Percentiles rank a stretch among this genome's conserved stretches.
Evolutionary conservation across 2,888 invertebrate species (phyloP).

Genomic region (Ganaspis brasiliensis): DNA sequence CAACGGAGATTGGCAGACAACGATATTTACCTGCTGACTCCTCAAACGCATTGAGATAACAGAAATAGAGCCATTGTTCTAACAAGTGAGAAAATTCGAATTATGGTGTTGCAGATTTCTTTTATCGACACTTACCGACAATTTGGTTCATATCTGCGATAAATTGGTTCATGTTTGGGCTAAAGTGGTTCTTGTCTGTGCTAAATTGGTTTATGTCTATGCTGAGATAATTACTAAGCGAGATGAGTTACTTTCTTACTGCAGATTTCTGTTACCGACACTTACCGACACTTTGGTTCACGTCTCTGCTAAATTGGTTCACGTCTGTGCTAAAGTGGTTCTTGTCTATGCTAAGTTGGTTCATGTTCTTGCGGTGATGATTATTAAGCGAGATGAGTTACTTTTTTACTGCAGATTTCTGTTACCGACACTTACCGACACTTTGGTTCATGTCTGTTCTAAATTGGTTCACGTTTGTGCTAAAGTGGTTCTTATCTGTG

Average conservation of each 20-base stretch:
- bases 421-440: not conserved
- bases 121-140: not conserved
- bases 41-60: slow-evolving; percentile 55
- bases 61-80: slow-evolving; percentile 32
- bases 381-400: not conserved
- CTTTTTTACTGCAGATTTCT: not conserved
- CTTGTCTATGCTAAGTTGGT: too few species aligned
- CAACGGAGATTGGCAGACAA: slow-evolving; percentile 55
- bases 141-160: not conserved
- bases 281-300: slow-evolving; percentile 6
- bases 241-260: not conserved
- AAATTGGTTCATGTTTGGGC: not conserved
- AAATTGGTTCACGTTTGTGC: too few species aligned
- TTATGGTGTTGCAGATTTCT: not conserved
- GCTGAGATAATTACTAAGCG: too few species aligned
- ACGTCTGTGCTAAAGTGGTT: too few species aligned
- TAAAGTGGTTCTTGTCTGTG: too few species aligned
- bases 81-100: slow-evolving; percentile 14
- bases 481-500: too few species aligned
- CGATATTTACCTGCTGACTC: slow-evolving; percentile 54
- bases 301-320: slow-evolving; percentile 15
- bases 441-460: too few species aligned
- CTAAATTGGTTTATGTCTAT: too few species aligned
- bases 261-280: not conserved
- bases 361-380: too few species aligned